A percentile compares a stretch with the other conserved stretches of the same genome.
Conservation (phyloP, 2,888 invertebrate species). For the Synergus umbraculus region DNA sequence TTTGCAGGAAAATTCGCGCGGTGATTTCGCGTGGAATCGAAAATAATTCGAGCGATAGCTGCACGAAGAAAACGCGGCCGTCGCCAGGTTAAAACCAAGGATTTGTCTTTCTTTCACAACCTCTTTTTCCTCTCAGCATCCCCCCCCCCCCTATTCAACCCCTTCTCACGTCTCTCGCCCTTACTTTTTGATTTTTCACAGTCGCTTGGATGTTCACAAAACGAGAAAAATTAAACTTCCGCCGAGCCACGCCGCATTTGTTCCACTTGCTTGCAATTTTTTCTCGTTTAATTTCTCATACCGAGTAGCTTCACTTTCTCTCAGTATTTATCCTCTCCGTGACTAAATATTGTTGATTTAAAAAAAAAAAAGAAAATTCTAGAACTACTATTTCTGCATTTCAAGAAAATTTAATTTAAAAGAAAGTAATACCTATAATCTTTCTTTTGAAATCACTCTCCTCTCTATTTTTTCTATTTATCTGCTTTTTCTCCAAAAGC, state of each 20-base stretch:
- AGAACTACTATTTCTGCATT: no score
- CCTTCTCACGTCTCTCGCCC: neutral
- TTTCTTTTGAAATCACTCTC: no score
- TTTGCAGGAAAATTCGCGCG: constrained; percentile 10
- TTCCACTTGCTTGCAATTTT: constrained; percentile 9
- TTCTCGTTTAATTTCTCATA: constrained; percentile 8
- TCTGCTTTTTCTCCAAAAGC: neutral
- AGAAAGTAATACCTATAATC: no score
- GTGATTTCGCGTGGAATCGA: constrained; percentile 33
- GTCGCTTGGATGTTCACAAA: constrained; percentile 22
- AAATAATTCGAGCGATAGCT: constrained; percentile 29
- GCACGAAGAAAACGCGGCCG: constrained; percentile 9
- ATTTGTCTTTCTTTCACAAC: constrained; percentile 40
- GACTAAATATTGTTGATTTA: no score
- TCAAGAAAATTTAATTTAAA: no score
- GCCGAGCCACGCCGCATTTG: constrained; percentile 35
- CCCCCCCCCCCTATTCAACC: neutral
- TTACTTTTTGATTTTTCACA: constrained; percentile 31
- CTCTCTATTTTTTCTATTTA: neutral
- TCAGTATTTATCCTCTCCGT: no score
- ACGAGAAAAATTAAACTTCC: constrained; percentile 33
- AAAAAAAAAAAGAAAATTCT: no score
- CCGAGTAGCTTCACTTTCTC: constrained; percentile 1
- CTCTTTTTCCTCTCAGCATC: constrained; percentile 17
- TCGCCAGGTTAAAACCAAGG: constrained; percentile 36